A percentile compares a stretch with the other conserved stretches of the same genome.
These are phyloP conservation scores for Chymomyza caudatula DNA, from an alignment of 2,888 invertebrate species.

Conservation along the genomic window DNA sequence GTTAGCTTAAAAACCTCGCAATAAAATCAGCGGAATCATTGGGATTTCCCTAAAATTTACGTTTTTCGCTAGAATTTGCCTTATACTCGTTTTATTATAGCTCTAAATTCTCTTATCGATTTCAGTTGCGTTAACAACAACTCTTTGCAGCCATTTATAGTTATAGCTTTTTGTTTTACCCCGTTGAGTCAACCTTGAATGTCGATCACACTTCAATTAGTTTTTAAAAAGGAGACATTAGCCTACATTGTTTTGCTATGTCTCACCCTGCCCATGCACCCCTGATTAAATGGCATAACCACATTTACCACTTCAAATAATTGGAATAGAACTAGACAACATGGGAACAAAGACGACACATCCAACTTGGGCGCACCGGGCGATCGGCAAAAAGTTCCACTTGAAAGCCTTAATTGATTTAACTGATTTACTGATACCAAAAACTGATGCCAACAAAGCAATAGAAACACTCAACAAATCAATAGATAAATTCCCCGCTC, in stretches of 20 bases:
- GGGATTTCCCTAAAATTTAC: not conserved
- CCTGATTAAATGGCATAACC: constrained; percentile 70
- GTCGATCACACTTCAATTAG: constrained; percentile 60
- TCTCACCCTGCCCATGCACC: constrained; percentile 16
- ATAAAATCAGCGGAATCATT: too few species aligned
- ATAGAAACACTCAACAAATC: constrained; percentile 61
- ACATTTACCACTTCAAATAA: constrained; percentile 67
- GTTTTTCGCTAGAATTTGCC: not conserved
- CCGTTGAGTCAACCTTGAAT: constrained; percentile 44
- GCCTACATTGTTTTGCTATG: constrained; percentile 50
- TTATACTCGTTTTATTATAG: not conserved
- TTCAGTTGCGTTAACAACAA: constrained; percentile 10
- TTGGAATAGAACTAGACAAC: constrained; percentile 46
- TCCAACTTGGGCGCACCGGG: constrained; percentile 48
- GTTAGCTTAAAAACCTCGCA: not conserved
- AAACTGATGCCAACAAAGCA: too few species aligned
- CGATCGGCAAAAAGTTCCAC: constrained; percentile 64
- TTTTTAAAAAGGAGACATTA: constrained; percentile 48
- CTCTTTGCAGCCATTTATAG: too few species aligned
- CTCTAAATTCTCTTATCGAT: constrained; percentile 7
- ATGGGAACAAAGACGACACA: constrained; percentile 2
- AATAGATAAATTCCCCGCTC: constrained; percentile 59
- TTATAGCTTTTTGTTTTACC: not conserved
- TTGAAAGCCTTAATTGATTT: constrained; percentile 72
- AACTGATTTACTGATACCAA: constrained; percentile 61